Percentiles rank a stretch among this genome's conserved stretches.
phyloP scores from a whole-genome alignment of 2,888 invertebrate species.

The Alsophila aescularia region DNA sequence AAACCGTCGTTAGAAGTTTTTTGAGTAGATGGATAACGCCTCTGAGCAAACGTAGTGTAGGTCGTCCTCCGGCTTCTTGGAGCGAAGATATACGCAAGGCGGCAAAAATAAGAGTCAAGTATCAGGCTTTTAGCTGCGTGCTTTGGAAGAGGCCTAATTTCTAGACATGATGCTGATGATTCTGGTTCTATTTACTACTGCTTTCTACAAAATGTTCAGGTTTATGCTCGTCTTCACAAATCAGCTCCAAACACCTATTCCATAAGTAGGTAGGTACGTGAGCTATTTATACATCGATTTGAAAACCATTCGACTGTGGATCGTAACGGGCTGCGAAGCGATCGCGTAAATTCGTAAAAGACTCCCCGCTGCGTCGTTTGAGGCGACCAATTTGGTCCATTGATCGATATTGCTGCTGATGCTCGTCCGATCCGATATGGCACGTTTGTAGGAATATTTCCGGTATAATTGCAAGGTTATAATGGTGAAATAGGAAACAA shows the following conservation, averaged over 20 bases:
- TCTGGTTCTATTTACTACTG: too few relatives aligned
- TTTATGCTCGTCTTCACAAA: background rate
- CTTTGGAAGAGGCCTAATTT: too few relatives aligned
- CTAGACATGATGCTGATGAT: too few relatives aligned
- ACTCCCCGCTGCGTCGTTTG: conserved; percentile 28
- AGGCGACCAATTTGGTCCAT: conserved; percentile 33
- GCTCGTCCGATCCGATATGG: conserved; percentile 23
- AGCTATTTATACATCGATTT: conserved; percentile 17
- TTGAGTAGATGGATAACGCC: too few relatives aligned
- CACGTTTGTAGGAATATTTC: conserved; percentile 12
- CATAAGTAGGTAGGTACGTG: conserved; percentile 10
- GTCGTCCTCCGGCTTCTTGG: too few relatives aligned
- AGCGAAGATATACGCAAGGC: too few relatives aligned
- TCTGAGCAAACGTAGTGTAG: too few relatives aligned
- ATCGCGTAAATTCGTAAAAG: conserved; percentile 33
- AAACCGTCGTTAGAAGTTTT: too few relatives aligned
- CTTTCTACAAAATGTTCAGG: too few relatives aligned
- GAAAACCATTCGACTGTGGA: conserved; percentile 22
- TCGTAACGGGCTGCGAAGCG: conserved; percentile 23
- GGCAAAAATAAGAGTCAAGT: too few relatives aligned
- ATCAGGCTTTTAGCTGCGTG: too few relatives aligned
- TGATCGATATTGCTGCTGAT: conserved; percentile 23
- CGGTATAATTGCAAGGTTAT: conserved; percentile 5
- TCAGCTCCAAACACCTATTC: background rate
- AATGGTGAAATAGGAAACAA: background rate